phyloP scores from a whole-genome alignment of 2,797 vertebrate genomes.

The Buphagus erythrorhynchus region DNA sequence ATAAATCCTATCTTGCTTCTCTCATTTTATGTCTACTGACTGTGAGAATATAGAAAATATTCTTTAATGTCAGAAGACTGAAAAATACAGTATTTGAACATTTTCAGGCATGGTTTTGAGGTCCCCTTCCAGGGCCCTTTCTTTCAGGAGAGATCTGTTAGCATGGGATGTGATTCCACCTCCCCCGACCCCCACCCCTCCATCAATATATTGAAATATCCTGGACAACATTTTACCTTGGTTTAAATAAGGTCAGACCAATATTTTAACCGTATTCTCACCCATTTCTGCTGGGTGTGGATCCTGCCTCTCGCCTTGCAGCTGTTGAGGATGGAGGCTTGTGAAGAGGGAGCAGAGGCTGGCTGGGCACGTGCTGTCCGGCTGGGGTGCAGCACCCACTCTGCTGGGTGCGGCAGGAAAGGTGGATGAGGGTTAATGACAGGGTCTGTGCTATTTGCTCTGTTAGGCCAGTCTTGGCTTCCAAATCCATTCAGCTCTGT shows the following conservation, averaged over 20 bases:
- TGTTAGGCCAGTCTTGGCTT: constrained; percentile 22
- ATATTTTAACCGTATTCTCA: background rate
- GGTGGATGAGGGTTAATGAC: constrained; percentile 30
- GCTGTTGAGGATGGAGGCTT: background rate
- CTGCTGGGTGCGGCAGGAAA: background rate
- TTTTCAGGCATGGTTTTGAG: background rate
- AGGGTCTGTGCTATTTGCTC: background rate
- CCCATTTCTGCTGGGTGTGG: background rate
- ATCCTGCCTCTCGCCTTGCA: background rate
- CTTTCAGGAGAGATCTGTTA: background rate
- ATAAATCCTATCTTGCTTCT: background rate
- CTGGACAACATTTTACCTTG: background rate
- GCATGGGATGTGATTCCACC: background rate
- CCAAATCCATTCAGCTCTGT: constrained; percentile 30
- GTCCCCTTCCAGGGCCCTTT: background rate
- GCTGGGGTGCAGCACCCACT: accelerated
- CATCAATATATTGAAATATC: background rate
- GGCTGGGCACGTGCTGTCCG: accelerated
- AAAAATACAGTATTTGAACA: background rate
- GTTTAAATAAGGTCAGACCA: background rate
- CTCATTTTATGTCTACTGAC: background rate
- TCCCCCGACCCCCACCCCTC: accelerated
- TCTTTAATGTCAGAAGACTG: background rate
- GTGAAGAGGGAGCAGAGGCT: background rate
- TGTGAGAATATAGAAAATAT: background rate